These are phyloP conservation scores for Mythimna ferrago DNA, from an alignment of 2,888 invertebrate genomes.

Conservation along the genomic window DNA sequence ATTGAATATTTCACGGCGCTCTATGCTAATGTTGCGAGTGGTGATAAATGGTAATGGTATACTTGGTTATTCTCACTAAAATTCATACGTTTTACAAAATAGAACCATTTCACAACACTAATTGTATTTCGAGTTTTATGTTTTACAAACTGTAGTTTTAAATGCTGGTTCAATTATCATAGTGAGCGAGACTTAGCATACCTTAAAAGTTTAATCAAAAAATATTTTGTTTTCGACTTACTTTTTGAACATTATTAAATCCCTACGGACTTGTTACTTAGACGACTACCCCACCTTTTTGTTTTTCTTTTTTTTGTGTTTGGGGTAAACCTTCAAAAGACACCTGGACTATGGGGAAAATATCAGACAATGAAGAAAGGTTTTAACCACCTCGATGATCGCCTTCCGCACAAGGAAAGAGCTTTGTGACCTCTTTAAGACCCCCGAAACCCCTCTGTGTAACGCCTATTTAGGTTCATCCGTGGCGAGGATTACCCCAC, in stretches of 20 bases:
- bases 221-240: constrained; percentile 13
- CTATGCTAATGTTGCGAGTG: constrained; percentile 71
- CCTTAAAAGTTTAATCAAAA: constrained; percentile 25
- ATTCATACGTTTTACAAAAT: constrained; percentile 66
- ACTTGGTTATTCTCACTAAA: constrained; percentile 65
- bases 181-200: constrained; percentile 9
- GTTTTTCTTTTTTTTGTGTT: background rate
- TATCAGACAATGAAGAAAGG: too few species aligned
- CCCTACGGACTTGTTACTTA: background rate
- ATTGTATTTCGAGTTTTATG: constrained; percentile 35
- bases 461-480: too few species aligned
- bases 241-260: background rate
- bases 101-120: constrained; percentile 55
- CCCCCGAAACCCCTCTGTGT: too few species aligned
- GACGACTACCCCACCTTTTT: background rate
- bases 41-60: constrained; percentile 73
- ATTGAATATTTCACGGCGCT: constrained; percentile 75
- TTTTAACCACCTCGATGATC: too few species aligned
- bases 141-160: constrained; percentile 29
- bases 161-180: constrained; percentile 22
- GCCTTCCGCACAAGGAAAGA: too few species aligned
- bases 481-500: too few species aligned
- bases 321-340: background rate
- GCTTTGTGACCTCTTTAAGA: too few species aligned
- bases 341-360: too few species aligned